phyloP scores from a whole-genome alignment of 2,797 vertebrate species.

The Eupleurogrammus muticus region DNA sequence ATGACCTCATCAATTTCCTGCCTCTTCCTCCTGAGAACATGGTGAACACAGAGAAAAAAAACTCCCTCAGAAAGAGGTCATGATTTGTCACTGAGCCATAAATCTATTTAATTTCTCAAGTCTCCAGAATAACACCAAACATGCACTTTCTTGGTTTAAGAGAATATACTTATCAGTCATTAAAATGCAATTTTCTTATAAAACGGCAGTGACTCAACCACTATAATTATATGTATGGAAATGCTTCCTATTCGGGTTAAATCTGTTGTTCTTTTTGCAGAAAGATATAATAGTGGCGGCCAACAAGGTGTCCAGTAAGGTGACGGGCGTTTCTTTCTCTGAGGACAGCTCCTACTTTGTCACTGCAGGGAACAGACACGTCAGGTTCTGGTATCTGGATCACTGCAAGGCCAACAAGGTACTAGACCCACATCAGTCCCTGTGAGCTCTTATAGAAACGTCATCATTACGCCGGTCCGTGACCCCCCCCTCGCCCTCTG shows the following conservation, averaged over 20 bases:
- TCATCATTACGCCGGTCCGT: not conserved
- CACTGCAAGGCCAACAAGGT: conserved; percentile 93
- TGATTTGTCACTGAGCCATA: too few relatives aligned
- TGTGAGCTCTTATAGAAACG: not conserved
- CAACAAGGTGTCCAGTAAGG: conserved; percentile 96
- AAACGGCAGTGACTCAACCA: too few relatives aligned
- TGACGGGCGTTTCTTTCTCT: conserved; percentile 93
- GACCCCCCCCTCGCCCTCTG: not conserved
- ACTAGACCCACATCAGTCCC: not conserved
- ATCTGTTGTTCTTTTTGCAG: conserved; percentile 73
- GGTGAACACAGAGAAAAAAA: too few relatives aligned
- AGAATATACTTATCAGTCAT: too few relatives aligned
- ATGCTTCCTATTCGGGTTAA: too few relatives aligned
- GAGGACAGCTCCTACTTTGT: conserved; percentile 97
- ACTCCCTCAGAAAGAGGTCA: too few relatives aligned
- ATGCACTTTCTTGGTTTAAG: too few relatives aligned
- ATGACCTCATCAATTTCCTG: too few relatives aligned
- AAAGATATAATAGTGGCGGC: conserved; percentile 92
- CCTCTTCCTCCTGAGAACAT: too few relatives aligned
- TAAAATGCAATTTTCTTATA: too few relatives aligned
- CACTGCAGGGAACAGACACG: conserved; percentile 93
- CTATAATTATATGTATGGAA: not conserved
- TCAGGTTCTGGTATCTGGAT: conserved; percentile 97
- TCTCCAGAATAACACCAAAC: too few relatives aligned
- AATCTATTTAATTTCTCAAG: too few relatives aligned